Base-by-base conservation (phyloP, 2,113 vertebrate genomes). In the Podocnemis expansa region DNA sequence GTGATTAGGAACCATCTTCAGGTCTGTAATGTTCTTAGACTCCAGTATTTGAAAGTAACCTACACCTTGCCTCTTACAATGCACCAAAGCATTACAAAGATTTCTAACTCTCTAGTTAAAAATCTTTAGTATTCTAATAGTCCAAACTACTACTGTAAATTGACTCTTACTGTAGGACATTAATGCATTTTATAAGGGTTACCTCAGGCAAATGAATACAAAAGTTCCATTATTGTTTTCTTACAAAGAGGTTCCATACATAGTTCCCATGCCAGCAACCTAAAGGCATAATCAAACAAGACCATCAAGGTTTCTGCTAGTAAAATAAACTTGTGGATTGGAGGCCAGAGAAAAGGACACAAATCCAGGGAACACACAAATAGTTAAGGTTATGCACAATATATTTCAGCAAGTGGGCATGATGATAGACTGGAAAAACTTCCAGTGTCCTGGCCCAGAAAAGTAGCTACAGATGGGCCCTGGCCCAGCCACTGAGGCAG, bases 151-250 rank as follows among this genome's bases (percentile, higher is more conserved):
- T 90, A 76, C 9, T 78, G 31, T n/a, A 67, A 38, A 16, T 38
- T 38, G 60, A 63, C 14, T 67, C 63, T 38, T 67, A 67, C 34
- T 67, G 63, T 67, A 67, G 34, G 19, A 67, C 63, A 67, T 34
- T 17, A 63, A n/a, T 63, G 34, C 16, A 34, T 79, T 63, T 84
- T 1, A 0, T 9, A 63, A 88, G 56, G 92, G 38, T 6, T 27
- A 79, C 12, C 49, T 55, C 52, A 88, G 63, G 29, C 52, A 70
- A 81, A 93, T 81, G 80, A 84, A 67, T 81, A 83, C 29, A 60
- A 89, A 80, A 43, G 12, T 91, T 82, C 89, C 88, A 60, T 85
- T 85, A 54, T 21, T 81, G 16, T 82, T 95, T 92, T 47, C 54
- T 63, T 86, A 75, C 8, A 85, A 8, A 63, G 58, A 2, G 27